Base-by-base conservation (phyloP, 2,113 vertebrate species). In the Chaenocephalus aceratus region DNA sequence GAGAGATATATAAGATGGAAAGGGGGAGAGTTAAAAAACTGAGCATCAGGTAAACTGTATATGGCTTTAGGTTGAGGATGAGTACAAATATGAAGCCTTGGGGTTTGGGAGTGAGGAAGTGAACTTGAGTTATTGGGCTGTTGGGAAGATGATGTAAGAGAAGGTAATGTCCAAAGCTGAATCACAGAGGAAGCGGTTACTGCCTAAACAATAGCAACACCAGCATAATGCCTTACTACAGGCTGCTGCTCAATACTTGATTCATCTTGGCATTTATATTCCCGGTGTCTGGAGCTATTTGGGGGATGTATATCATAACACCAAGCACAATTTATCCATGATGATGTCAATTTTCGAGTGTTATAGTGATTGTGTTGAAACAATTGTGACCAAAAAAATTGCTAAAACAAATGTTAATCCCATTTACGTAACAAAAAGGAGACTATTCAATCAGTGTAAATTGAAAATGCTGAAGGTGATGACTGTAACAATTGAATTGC, bases 131-230 rank as follows among this genome's bases (percentile, higher is more conserved):
- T 77, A 61, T 9, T 61, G 23, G 51, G 52, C 34, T 77, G 52
- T 68, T 79, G 34, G 41, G 48, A 26, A 60, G 64, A 72, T 62
- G 68, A 64, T 59, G 34, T 67, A 68, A 23, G 49, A 75, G 60
- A 80, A 64, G 54, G 21, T 10, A 60, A 85, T 79, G 82, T 74
- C 72, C 46, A 41, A 64, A 70, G 57, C 64, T 59, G 46, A 82
- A 77, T 84, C 21, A 48, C 18, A 72, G 66, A 74, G 46, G 60
- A 51, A 53, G 23, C 69, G 48, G 82, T 80, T 78, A 41, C 53
- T 77, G 75, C 68, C 82, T 75, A 79, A 87, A 90, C 76, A 89
- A 86, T 67, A 56, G 66, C 80, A 75, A 78, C 65, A 69, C 51
- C 4, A 60, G 52, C 66, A 66, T 59, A 77, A 76, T 83, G 59